These are phyloP conservation scores for Melanerpes aurifrons DNA, from an alignment of 2,113 vertebrate genomes.

Conservation along the genomic window DNA sequence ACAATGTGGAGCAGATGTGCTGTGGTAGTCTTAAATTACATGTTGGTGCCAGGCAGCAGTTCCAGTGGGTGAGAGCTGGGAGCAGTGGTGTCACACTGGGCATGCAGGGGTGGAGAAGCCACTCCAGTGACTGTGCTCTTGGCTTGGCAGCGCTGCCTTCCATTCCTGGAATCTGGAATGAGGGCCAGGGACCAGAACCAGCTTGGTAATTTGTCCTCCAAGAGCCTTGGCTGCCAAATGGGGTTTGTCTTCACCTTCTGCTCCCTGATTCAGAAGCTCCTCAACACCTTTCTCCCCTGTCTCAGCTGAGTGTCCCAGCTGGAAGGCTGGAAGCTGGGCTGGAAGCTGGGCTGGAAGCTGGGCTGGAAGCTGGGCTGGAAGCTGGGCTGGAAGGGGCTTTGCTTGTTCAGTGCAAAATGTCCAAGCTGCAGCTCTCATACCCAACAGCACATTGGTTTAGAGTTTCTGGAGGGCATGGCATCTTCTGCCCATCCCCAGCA, in stretches of 20 bases:
- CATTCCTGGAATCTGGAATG: neutral
- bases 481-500: neutral
- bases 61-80: neutral
- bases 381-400: rapidly evolving
- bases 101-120: rapidly evolving
- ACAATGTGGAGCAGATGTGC: rapidly evolving
- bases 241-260: neutral
- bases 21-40: neutral
- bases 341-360: rapidly evolving
- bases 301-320: neutral
- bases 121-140: rapidly evolving
- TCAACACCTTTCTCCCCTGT: neutral
- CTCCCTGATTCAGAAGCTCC: neutral
- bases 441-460: rapidly evolving
- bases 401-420: neutral
- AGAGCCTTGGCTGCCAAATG: neutral
- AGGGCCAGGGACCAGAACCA: neutral
- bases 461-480: neutral
- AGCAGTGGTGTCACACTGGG: neutral
- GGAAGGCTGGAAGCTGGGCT: neutral
- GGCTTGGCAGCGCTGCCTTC: neutral
- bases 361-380: neutral
- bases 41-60: neutral
- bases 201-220: rapidly evolving
- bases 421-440: rapidly evolving